Conservation (phyloP, 1,140 invertebrate genomes). For the Drosophila ananassae region DNA sequence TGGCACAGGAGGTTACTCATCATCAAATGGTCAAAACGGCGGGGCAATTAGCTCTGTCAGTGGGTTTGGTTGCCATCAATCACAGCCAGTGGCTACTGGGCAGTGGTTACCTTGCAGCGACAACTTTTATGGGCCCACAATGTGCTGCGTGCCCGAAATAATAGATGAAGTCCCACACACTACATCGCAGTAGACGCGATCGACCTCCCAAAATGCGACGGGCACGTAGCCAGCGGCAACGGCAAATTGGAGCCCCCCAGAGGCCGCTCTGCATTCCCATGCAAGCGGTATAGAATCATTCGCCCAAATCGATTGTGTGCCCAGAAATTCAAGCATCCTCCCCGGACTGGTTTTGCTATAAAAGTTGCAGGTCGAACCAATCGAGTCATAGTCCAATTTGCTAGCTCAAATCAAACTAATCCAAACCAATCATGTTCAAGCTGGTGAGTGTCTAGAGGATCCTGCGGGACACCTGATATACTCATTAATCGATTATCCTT, state of each 20-base stretch:
- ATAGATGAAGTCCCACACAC: constrained; percentile 12
- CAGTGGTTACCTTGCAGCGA: constrained; percentile 46
- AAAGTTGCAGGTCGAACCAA: constrained; percentile 50
- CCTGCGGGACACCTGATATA: not conserved
- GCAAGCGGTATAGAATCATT: constrained; percentile 56
- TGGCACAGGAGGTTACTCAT: constrained; percentile 40
- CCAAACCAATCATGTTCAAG: constrained; percentile 77
- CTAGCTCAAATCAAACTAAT: constrained; percentile 53
- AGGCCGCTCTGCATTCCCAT: constrained; percentile 45
- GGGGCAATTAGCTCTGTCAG: constrained; percentile 33
- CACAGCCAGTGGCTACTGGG: constrained; percentile 33
- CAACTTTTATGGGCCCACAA: constrained; percentile 64
- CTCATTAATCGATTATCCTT: not conserved
- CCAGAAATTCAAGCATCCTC: constrained; percentile 45
- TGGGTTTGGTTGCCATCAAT: constrained; percentile 9
- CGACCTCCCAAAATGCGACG: constrained; percentile 32
- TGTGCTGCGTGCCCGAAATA: constrained; percentile 58
- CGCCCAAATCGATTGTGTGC: constrained; percentile 35
- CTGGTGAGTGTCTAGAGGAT: constrained; percentile 47
- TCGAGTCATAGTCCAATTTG: constrained; percentile 58
- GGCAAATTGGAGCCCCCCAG: constrained; percentile 21
- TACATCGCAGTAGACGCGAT: constrained; percentile 6
- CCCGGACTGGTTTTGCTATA: constrained; percentile 37
- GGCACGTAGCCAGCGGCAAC: constrained; percentile 58
- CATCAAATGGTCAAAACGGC: not conserved